phyloP scores from a whole-genome alignment of 2,113 vertebrate species.

The Microtus pennsylvanicus region DNA sequence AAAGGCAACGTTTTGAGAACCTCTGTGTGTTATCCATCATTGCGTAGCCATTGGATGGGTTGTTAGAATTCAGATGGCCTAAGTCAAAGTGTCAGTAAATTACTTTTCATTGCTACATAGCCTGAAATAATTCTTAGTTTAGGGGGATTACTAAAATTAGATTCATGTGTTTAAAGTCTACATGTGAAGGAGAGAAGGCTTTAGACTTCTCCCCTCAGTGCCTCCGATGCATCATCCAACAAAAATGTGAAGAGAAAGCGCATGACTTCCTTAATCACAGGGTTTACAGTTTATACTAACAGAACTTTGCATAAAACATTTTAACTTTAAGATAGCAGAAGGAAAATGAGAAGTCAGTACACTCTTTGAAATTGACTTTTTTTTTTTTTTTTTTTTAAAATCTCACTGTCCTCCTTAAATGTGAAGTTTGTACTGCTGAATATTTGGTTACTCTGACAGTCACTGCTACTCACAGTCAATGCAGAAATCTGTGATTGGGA shows the following conservation, averaged over 20 bases:
- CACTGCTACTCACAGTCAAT: not conserved
- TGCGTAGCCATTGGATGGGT: not conserved
- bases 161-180: slow-evolving; percentile 1
- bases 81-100: slow-evolving; percentile 19
- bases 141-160: slow-evolving; percentile 8
- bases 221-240: not conserved
- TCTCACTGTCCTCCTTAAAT: not conserved
- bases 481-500: slow-evolving; percentile 16
- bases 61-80: slow-evolving; percentile 19
- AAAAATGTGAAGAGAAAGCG: slow-evolving; percentile 50
- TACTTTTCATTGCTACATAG: slow-evolving; percentile 21
- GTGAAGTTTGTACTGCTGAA: slow-evolving; percentile 15
- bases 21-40: not conserved
- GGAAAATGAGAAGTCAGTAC: slow-evolving; percentile 11
- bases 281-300: not conserved
- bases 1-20: not conserved
- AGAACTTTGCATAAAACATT: slow-evolving; percentile 12
- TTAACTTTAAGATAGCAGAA: slow-evolving; percentile 27
- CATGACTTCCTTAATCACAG: not conserved
- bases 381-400: too few species aligned
- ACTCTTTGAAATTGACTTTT: slow-evolving; percentile 1
- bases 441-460: not conserved
- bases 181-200: slow-evolving; percentile 17
- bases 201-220: not conserved
- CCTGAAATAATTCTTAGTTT: slow-evolving; percentile 23